phyloP scores from a whole-genome alignment of 1,140 invertebrate species.

The Adelges cooleyi region DNA sequence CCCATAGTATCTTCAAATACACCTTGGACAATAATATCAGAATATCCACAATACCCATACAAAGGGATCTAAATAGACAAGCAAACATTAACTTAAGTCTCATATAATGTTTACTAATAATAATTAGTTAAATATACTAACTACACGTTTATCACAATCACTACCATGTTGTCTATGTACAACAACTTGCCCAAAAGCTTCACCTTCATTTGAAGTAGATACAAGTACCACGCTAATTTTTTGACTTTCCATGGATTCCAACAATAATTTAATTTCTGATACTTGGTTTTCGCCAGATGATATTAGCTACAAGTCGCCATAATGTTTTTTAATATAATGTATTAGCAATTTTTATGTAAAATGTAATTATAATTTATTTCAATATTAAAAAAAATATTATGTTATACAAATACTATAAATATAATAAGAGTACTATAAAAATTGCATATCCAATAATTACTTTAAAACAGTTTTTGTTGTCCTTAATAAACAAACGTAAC shows the following conservation, averaged over 20 bases:
- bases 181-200: conserved; percentile 1
- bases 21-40: background rate
- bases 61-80: background rate
- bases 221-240: conserved; percentile 13
- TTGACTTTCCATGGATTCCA: conserved; percentile 25
- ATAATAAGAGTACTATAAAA: background rate
- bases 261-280: conserved; percentile 21
- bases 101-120: no score
- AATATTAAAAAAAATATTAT: no score
- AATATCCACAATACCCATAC: conserved; percentile 15
- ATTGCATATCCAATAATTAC: background rate
- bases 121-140: background rate
- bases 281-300: conserved; percentile 15
- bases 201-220: conserved; percentile 18
- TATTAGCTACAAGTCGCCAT: conserved; percentile 12
- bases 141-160: conserved; percentile 3
- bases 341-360: no score
- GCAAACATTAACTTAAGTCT: no score
- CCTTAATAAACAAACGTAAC: conserved; percentile 10
- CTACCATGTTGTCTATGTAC: background rate
- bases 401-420: background rate
- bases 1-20: conserved; percentile 10
- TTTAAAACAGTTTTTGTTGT: conserved; percentile 20
- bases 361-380: no score
- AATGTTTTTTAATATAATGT: no score